These are phyloP conservation scores for Dascyllus trimaculatus DNA, from an alignment of 2,113 vertebrate genomes.

Conservation along the genomic window DNA sequence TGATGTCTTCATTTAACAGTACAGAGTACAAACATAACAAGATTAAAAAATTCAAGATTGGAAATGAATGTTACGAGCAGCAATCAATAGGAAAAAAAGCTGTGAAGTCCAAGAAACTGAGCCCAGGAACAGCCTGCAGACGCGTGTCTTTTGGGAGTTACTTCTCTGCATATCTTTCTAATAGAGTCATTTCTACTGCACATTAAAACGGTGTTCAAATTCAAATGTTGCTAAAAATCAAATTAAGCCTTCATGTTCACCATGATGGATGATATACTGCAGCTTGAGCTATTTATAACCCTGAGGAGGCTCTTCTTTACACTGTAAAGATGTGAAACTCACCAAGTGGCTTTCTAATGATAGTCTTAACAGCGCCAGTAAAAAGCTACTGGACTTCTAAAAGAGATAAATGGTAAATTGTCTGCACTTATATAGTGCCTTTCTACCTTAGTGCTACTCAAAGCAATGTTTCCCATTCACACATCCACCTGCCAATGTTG, in stretches of 20 bases:
- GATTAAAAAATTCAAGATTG: background rate
- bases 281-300: background rate
- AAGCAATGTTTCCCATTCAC: no score
- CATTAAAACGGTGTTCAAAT: background rate
- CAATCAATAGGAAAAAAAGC: background rate
- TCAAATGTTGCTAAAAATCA: slow-evolving; percentile 4
- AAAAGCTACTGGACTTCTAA: no score
- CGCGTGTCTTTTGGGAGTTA: background rate
- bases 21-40: background rate
- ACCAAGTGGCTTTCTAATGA: background rate
- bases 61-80: background rate
- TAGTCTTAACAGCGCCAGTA: no score
- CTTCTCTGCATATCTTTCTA: background rate
- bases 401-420: no score
- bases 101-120: background rate
- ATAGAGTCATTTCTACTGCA: background rate
- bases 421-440: no score
- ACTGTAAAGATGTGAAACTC: background rate
- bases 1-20: no score
- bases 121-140: background rate
- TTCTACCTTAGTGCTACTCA: no score
- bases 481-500: no score
- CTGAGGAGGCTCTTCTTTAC: background rate
- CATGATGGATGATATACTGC: background rate
- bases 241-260: background rate